Conservation (phyloP, 2,113 vertebrate species). For the Campylorhamphus procurvoides region DNA sequence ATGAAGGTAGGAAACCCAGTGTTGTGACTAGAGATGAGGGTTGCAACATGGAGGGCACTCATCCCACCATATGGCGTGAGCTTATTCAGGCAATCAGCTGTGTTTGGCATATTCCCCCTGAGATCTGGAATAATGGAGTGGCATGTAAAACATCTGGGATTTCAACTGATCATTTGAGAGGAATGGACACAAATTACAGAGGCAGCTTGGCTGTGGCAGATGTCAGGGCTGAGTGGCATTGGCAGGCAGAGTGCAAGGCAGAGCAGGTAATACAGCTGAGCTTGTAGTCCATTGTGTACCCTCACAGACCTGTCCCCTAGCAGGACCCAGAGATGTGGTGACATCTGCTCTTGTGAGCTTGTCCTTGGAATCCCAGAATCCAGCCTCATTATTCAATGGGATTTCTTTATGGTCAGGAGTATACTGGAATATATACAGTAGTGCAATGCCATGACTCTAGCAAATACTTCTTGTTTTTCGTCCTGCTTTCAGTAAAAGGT, state of each 20-base stretch:
- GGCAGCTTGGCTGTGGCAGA: rapidly evolving
- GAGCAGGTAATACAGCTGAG: neutral
- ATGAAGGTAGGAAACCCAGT: neutral
- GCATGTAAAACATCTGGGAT: neutral
- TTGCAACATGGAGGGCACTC: neutral
- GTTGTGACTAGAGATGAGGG: neutral
- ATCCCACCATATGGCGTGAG: neutral
- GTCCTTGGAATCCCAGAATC: neutral
- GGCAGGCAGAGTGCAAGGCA: neutral
- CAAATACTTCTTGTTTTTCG: neutral
- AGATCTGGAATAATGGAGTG: neutral
- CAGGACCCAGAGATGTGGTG: rapidly evolving
- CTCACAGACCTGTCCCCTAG: neutral
- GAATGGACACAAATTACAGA: neutral
- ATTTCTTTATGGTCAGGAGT: neutral
- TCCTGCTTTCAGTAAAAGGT: neutral
- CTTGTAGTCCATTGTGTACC: neutral
- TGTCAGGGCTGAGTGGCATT: neutral
- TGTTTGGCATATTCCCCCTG: neutral
- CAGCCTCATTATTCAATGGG: neutral
- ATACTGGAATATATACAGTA: neutral
- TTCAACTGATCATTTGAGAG: neutral
- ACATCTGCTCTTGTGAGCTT: neutral
- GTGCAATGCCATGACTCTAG: neutral
- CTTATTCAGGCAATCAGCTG: neutral